Percentiles rank a stretch among this genome's conserved stretches.
These are phyloP conservation scores for Lacanobia oleracea DNA, from an alignment of 2,888 invertebrate species.

Conservation along the genomic window DNA sequence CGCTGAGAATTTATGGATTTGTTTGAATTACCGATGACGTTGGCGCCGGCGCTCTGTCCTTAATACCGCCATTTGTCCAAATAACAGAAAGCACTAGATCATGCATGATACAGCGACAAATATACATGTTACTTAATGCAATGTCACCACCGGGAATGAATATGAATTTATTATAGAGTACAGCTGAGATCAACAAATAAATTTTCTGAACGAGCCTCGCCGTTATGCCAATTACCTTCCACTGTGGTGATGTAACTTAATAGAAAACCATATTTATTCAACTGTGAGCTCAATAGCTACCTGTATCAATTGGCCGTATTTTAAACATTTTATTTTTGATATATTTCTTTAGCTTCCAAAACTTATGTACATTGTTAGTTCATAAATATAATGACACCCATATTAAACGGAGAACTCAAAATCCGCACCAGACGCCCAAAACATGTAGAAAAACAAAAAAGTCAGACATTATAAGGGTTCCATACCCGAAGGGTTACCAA, in stretches of 20 bases:
- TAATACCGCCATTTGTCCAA: background rate
- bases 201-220: conserved; percentile 39
- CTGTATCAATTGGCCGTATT: conserved; percentile 17
- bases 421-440: background rate
- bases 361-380: background rate
- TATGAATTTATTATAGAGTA: conserved; percentile 33
- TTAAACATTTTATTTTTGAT: background rate
- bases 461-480: too few species aligned
- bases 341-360: background rate
- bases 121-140: conserved; percentile 8
- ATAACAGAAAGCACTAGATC: conserved; percentile 1
- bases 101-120: background rate
- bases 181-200: conserved; percentile 42
- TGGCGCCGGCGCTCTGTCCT: background rate
- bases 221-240: conserved; percentile 55
- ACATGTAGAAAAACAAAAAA: conserved; percentile 12
- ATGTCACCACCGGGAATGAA: conserved; percentile 35
- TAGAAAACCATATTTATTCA: conserved; percentile 53
- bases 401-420: conserved; percentile 6
- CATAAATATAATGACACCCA: background rate
- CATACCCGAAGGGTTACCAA: too few species aligned
- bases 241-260: conserved; percentile 60
- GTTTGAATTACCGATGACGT: conserved; percentile 13
- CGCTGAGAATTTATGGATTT: conserved; percentile 32
- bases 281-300: conserved; percentile 29